Base-by-base conservation (phyloP, 2,888 invertebrate genomes). In the Agriopis leucophaearia region DNA sequence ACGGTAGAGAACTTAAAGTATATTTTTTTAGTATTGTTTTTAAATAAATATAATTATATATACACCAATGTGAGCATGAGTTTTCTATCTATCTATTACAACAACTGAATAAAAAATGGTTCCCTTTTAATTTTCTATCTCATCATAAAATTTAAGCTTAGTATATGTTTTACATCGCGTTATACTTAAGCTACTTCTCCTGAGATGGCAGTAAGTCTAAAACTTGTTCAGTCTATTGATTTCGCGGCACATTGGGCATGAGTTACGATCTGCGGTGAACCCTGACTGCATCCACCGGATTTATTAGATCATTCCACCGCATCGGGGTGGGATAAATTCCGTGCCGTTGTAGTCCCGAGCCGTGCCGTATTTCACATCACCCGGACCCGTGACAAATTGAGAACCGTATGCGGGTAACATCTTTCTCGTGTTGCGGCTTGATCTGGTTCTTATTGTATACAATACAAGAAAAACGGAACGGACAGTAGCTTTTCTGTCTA, bases 241-340 rank as follows among this genome's bases (percentile, higher is more conserved):
- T 92, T 92, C 91, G 89, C 91, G 92, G 90, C 81, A 88, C 92
- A 92, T 92, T 91, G 92, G 83, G 74, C 85, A 77, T 88, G 90
- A 92, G 85, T 90, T 92, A 93, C 88, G 72, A 79, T 72, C 83
- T 87, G 91, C 85, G 89, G 88, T 87, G 88, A 86, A 87, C 87
- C 85, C 83, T 88, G 88, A 89, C 88, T 86, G 83, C 86, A 83
- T 86, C 86, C 86, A 81, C 79, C 80, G 86, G 87, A 93, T 92
- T 93, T 92, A 92, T 92, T 89, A 89, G 88, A 88, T 88, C 88
- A 88, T 88, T 89, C 85, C 81, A 85, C 87, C 84, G 82, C 89
- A 88, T 86, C 89, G 86, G 84, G 86, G 86, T 83, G 83, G 85
- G 89, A 89, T 88, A 88, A 89, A 89, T 90, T 88, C 88, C 87